A percentile compares a stretch with the other conserved stretches of the same genome.
Conservation (phyloP, 2,113 vertebrate species). For the Clarias batrachus region DNA sequence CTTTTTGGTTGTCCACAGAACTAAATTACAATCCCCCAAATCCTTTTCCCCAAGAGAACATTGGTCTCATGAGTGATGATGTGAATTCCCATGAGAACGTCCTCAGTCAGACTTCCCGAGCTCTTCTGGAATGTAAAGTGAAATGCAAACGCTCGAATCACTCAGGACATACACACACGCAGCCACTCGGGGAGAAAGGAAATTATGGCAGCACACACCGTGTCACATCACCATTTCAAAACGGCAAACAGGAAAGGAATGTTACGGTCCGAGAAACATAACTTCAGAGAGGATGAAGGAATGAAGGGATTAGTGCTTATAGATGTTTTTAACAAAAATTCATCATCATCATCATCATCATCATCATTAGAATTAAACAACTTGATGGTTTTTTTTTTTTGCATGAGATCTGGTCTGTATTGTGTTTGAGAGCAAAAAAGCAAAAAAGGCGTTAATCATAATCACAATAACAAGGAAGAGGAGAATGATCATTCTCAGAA, state of each 20-base stretch:
- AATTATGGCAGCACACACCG: slow-evolving; percentile 47
- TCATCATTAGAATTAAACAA: neutral
- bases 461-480: slow-evolving; percentile 68
- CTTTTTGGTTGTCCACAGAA: slow-evolving; percentile 54
- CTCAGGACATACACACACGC: slow-evolving; percentile 56
- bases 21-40: slow-evolving; percentile 59
- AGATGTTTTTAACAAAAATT: neutral
- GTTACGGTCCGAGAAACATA: slow-evolving; percentile 45
- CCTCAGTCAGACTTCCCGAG: slow-evolving; percentile 72
- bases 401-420: neutral
- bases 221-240: slow-evolving; percentile 56
- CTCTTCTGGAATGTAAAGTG: slow-evolving; percentile 74
- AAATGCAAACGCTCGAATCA: slow-evolving; percentile 71
- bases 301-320: neutral
- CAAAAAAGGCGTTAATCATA: slow-evolving; percentile 67
- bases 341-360: neutral
- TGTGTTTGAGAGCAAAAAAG: slow-evolving; percentile 45
- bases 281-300: neutral
- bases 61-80: slow-evolving; percentile 61
- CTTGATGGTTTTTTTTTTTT: neutral
- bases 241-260: slow-evolving; percentile 62
- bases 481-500: slow-evolving; percentile 64
- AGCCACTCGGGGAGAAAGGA: slow-evolving; percentile 22
- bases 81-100: slow-evolving; percentile 70
- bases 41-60: slow-evolving; percentile 59